A percentile compares a stretch with the other conserved stretches of the same genome.
Evolutionary conservation across 1,140 invertebrate genomes (phyloP).

Genomic region (Drosophila bocqueti): DNA sequence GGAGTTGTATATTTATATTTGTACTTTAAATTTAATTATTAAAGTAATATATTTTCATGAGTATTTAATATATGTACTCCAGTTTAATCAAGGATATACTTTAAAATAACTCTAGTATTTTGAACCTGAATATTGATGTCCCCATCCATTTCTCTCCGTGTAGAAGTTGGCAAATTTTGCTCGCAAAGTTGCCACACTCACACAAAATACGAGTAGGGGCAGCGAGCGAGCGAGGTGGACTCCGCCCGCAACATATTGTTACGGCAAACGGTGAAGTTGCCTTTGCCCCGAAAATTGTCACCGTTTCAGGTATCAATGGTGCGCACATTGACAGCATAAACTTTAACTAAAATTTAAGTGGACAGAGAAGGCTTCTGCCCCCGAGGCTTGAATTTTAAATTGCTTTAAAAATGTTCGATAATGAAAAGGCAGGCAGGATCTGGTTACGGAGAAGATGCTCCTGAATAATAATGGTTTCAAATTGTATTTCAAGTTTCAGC

Average conservation of each 20-base stretch:
- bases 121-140: not conserved
- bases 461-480: conserved; percentile 42
- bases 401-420: conserved; percentile 46
- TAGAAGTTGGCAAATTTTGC: conserved; percentile 51
- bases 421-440: conserved; percentile 27
- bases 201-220: conserved; percentile 16
- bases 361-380: conserved; percentile 1
- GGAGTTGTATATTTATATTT: not conserved
- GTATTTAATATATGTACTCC: not conserved
- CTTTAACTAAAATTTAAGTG: conserved; percentile 67
- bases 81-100: not conserved
- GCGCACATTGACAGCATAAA: conserved; percentile 73
- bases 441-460: conserved; percentile 15
- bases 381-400: conserved; percentile 52
- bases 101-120: no score
- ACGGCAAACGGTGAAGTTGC: conserved; percentile 64
- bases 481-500: conserved; percentile 24
- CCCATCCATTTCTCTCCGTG: not conserved
- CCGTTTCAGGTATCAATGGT: conserved; percentile 73
- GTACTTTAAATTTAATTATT: not conserved
- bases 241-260: conserved; percentile 73
- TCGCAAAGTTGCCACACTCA: conserved; percentile 39
- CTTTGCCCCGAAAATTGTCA: conserved; percentile 72
- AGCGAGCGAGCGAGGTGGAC: not conserved
- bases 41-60: not conserved